phyloP scores from a whole-genome alignment of 1,140 invertebrate species.

The Telenomus remus region DNA sequence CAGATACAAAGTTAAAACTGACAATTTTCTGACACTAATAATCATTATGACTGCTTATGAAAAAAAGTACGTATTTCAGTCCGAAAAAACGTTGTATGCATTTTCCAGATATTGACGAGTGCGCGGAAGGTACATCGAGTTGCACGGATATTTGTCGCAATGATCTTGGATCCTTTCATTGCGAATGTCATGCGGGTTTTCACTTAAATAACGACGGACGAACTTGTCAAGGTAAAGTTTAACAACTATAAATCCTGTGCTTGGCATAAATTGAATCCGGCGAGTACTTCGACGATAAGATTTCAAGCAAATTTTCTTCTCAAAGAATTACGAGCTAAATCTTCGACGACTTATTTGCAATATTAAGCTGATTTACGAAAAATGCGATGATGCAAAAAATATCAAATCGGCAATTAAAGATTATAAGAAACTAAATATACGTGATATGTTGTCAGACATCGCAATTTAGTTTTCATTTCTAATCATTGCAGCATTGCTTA shows the following conservation, averaged over 20 bases:
- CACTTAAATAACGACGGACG: conserved; percentile 74
- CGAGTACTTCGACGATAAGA: conserved; percentile 13
- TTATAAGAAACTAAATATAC: too few species aligned
- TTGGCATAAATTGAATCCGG: conserved; percentile 43
- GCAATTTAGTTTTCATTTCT: too few species aligned
- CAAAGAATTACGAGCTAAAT: conserved; percentile 20
- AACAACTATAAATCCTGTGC: conserved; percentile 47
- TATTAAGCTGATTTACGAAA: not conserved
- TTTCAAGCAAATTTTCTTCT: conserved; percentile 31
- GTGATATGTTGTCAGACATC: too few species aligned
- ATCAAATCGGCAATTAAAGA: too few species aligned
- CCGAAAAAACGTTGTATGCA: not conserved
- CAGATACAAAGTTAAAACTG: too few species aligned
- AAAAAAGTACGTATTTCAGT: not conserved
- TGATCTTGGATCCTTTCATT: conserved; percentile 74
- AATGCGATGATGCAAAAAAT: not conserved
- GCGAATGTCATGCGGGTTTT: conserved; percentile 71
- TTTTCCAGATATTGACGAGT: conserved; percentile 88
- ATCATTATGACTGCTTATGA: not conserved
- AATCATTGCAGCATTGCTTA: too few species aligned
- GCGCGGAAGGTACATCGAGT: conserved; percentile 78
- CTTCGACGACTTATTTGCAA: conserved; percentile 9
- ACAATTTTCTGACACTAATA: too few species aligned
- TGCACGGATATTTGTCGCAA: conserved; percentile 78
- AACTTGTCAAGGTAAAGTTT: conserved; percentile 79